Percentiles rank a stretch among this genome's conserved stretches.
Conservation (phyloP, 2,888 invertebrate species). For the Tenthredo notha region DNA sequence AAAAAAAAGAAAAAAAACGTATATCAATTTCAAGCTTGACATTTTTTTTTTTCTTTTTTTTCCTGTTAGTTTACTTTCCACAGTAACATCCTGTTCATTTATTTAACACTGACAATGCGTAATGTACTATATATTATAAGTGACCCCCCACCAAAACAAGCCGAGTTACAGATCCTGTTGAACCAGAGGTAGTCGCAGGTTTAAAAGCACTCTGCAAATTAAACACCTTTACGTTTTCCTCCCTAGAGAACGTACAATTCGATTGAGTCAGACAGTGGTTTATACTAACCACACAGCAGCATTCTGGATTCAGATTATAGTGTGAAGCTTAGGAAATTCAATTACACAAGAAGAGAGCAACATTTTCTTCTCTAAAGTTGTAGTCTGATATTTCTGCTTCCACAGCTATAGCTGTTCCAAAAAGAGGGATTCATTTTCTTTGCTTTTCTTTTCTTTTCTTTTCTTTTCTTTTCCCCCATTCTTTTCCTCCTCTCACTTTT, state of each 20-base stretch:
- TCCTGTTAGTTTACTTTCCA: background rate
- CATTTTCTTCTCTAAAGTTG: background rate
- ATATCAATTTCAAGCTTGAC: background rate
- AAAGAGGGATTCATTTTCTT: background rate
- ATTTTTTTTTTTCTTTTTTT: background rate
- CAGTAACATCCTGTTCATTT: background rate
- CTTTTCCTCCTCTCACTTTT: background rate
- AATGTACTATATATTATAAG: background rate
- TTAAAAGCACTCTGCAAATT: constrained; percentile 32
- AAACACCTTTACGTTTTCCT: background rate
- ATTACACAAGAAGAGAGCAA: background rate
- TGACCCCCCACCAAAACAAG: too few relatives aligned
- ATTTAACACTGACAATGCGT: background rate
- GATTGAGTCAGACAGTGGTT: constrained; percentile 9
- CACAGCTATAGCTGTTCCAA: background rate
- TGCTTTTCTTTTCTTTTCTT: background rate
- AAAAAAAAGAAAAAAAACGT: too few relatives aligned
- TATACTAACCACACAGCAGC: background rate
- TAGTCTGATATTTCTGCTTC: background rate
- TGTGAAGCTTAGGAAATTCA: background rate
- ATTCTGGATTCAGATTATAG: background rate
- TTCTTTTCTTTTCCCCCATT: background rate
- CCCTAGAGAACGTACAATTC: background rate
- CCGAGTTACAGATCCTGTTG: background rate
- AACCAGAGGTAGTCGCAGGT: background rate